Evolutionary conservation across 1,140 invertebrate genomes (phyloP).

Genomic region (Lasioglossum baleicum): DNA sequence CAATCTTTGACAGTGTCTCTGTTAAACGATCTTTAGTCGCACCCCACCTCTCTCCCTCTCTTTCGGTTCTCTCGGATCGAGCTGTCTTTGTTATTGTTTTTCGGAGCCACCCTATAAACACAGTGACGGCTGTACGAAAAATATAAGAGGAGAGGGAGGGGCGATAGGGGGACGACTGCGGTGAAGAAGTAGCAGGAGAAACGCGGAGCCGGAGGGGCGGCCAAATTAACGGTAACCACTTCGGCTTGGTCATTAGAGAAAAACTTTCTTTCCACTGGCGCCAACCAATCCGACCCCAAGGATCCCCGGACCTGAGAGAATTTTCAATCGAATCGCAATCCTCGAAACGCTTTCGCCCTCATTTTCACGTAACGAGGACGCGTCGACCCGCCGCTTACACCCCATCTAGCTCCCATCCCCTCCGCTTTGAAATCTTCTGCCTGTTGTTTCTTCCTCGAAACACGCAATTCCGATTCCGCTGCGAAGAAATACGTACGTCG

Average conservation of each 20-base stretch:
- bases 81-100: slow-evolving; percentile 67
- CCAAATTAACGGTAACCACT: slow-evolving; percentile 77
- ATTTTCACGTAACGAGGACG: slow-evolving; percentile 63
- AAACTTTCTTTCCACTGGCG: slow-evolving; percentile 72
- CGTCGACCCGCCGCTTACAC: slow-evolving; percentile 30
- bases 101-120: slow-evolving; percentile 76
- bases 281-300: slow-evolving; percentile 64
- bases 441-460: slow-evolving; percentile 37
- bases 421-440: background rate
- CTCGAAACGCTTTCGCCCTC: slow-evolving; percentile 64
- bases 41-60: background rate
- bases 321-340: slow-evolving; percentile 72
- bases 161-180: slow-evolving; percentile 45
- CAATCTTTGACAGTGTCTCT: slow-evolving; percentile 36
- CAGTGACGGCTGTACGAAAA: slow-evolving; percentile 39
- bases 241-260: slow-evolving; percentile 72
- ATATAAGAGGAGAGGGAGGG: slow-evolving; percentile 12
- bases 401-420: slow-evolving; percentile 1
- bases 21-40: slow-evolving; percentile 38
- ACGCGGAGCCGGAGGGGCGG: slow-evolving; percentile 9
- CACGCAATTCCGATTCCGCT: slow-evolving; percentile 47
- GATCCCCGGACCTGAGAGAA: slow-evolving; percentile 62
- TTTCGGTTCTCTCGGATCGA: background rate
- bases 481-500: slow-evolving; percentile 20
- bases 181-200: slow-evolving; percentile 31